Conservation (phyloP, 2,113 vertebrate species). For the Xenopus tropicalis region DNA sequence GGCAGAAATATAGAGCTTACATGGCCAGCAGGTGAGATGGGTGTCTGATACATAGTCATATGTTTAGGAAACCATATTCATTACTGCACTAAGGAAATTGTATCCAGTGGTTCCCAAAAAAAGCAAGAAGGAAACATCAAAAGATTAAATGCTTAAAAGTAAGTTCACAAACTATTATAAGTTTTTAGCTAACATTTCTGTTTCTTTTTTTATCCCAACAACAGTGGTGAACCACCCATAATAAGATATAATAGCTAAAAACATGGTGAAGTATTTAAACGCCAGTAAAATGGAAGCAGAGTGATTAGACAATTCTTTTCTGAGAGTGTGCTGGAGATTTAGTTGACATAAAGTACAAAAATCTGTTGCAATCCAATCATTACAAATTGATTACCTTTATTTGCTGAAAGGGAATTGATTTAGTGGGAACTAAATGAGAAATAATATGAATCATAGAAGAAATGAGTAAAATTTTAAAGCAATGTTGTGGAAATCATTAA, state of each 20-base stretch:
- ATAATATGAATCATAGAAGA: conserved; percentile 46
- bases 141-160: too few species aligned
- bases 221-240: neutral
- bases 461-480: conserved; percentile 44
- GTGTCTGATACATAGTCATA: too few species aligned
- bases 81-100: too few species aligned
- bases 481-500: conserved; percentile 44
- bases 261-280: conserved; percentile 29
- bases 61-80: too few species aligned
- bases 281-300: conserved; percentile 27
- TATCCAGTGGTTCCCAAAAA: too few species aligned
- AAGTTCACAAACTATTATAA: too few species aligned
- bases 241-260: neutral
- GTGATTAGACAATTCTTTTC: conserved; percentile 38
- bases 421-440: conserved; percentile 40
- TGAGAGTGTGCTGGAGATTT: conserved; percentile 38
- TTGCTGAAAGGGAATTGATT: conserved; percentile 45
- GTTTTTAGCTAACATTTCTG: too few species aligned
- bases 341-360: conserved; percentile 44
- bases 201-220: too few species aligned
- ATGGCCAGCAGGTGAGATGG: too few species aligned
- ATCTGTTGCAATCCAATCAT: conserved; percentile 44
- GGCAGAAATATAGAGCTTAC: too few species aligned
- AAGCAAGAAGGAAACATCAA: too few species aligned
- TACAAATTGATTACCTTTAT: conserved; percentile 46